Conservation (phyloP, 2,888 invertebrate species). For the Patella pellucida region DNA sequence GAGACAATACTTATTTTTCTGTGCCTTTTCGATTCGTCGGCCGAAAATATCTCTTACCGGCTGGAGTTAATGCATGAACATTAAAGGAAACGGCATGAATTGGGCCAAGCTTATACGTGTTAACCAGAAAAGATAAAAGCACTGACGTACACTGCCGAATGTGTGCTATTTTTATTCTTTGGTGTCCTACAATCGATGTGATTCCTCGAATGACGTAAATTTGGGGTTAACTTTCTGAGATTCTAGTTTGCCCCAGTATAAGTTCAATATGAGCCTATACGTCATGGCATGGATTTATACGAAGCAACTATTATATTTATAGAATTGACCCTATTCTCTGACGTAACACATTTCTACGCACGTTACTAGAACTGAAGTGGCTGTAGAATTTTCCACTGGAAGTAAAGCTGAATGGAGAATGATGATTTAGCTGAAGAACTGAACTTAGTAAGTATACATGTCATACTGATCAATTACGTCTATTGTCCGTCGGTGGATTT, state of each 20-base stretch:
- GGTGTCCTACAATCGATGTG: neutral
- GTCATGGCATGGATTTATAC: neutral
- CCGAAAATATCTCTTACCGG: neutral
- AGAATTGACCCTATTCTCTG: slow-evolving; percentile 2
- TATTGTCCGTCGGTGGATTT: neutral
- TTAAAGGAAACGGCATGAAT: neutral
- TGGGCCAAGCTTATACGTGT: too few relatives aligned
- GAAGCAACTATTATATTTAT: neutral
- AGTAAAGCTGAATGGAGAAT: slow-evolving; percentile 7
- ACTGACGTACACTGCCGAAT: too few relatives aligned
- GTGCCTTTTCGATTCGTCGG: too few relatives aligned
- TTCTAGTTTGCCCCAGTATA: neutral
- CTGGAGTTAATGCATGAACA: slow-evolving; percentile 5
- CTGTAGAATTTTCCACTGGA: slow-evolving; percentile 1
- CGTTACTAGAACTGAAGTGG: neutral
- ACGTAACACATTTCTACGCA: neutral
- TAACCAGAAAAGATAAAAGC: too few relatives aligned
- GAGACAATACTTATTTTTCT: too few relatives aligned
- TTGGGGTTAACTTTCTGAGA: neutral
- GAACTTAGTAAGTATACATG: neutral
- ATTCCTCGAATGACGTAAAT: slow-evolving; percentile 3
- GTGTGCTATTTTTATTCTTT: neutral
- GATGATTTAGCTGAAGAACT: neutral
- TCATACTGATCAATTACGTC: neutral
- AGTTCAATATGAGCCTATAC: neutral